These are phyloP conservation scores for Microhierax caerulescens DNA, from an alignment of 2,797 vertebrate genomes.

Conservation along the genomic window DNA sequence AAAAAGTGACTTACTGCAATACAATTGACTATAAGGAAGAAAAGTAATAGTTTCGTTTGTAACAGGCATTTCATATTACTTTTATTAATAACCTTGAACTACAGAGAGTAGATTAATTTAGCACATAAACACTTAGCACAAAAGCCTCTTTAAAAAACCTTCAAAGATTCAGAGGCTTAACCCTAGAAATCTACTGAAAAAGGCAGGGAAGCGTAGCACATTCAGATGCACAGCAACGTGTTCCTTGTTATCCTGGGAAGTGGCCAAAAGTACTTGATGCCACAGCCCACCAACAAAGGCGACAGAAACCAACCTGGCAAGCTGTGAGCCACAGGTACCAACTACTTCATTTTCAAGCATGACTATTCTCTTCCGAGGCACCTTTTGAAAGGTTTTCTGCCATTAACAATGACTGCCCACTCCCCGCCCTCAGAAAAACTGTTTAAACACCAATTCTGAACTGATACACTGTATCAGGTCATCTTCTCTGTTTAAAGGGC, in stretches of 20 bases:
- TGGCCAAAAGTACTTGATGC: neutral
- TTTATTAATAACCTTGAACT: neutral
- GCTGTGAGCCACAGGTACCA: neutral
- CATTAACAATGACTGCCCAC: accelerated
- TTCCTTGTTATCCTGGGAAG: neutral
- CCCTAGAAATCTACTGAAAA: neutral
- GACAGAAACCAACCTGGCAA: neutral
- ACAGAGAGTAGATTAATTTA: neutral
- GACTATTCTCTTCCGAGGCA: neutral
- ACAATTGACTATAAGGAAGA: neutral
- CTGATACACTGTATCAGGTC: neutral
- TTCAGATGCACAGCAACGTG: neutral
- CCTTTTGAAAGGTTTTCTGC: neutral
- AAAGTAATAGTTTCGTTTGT: neutral
- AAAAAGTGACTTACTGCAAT: neutral
- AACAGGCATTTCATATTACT: neutral
- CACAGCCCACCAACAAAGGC: neutral
- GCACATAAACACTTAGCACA: neutral
- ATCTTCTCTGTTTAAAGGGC: neutral
- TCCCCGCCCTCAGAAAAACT: neutral
- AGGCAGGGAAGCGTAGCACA: neutral
- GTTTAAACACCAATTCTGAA: neutral
- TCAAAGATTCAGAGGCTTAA: neutral
- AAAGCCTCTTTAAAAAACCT: neutral
- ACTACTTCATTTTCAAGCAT: neutral